Evolutionary conservation across 2,888 invertebrate species (phyloP), one percentile per base, ranked within the genome.

Genomic region (Dryadula phaetusa): DNA sequence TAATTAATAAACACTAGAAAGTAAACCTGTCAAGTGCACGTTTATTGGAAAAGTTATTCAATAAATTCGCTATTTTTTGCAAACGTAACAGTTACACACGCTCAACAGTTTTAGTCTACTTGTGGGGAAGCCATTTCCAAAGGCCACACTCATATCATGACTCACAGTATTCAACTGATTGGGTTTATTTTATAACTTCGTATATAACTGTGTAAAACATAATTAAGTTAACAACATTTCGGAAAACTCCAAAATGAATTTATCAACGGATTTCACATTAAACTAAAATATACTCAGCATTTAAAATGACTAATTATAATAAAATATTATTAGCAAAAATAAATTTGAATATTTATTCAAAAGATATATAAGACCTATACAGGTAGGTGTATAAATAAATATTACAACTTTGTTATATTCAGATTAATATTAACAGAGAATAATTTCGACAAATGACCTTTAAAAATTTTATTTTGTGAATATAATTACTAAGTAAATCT

Each of bases 41-140:
- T 37, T 54, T 37, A 54, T 37, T 22, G 20, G 14, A 37, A 54
- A 54, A 54, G 54, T 22, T 34, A 40, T 37, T 56, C 10, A 40
- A 20, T 37, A 20, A 37, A 54, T 34, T 54, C 8, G 20, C 20
- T 14, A 34, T 37, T 56, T 16, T 56, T 40, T 20, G 56, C 56
- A 28, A 60, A 60, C 44, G 22, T 60, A 44, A 28, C 60, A 44
- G 8, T 28, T 44, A 60, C 16, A 44, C 18, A 28, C 32, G 44
- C 25, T 56, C n/a, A 20, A 40, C 25, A 40, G 37, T 56, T 44
- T 20, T 47, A 47, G 53, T 53, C 10, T 28, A n/a, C n/a, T 22
- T 7, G 42, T 58, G 60, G 44, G 60, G 44, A 60, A 44, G 44
- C 32, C 60, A 44, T 25, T 28, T 44, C 16, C 44, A 44, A 60